Base-by-base conservation (phyloP, 2,888 invertebrate species). In the Diloba caeruleocephala region DNA sequence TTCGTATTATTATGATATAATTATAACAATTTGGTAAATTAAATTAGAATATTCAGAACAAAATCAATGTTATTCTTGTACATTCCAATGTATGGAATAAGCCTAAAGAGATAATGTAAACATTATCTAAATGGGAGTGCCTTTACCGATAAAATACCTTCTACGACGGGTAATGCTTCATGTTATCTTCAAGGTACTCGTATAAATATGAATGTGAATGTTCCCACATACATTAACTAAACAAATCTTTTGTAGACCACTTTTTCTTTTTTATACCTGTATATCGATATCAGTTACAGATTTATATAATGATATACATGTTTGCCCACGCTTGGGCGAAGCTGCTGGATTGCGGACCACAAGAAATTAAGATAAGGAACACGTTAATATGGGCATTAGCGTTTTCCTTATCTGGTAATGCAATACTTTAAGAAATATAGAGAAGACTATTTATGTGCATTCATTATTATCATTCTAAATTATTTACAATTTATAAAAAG, bases 181-280 rank as follows among this genome's bases (percentile, higher is more conserved):
- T 29, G 29, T 31, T 13, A n/a, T 46, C 10, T 14, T 44, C 32
- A 21, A 64, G 28, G n/a, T 36, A 64, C 7, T 14, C 32, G 19
- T 39, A 28, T 29, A 62, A 38, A 51, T 51, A 59, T 59, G 39
- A 12, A 51, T 59, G 17, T 5, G 59, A 58, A 50, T 59, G 28
- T 31, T 9, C 23, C 23, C 7, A 37, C 48, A 21, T 49, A 37
- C 25, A 13, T 21, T n/a, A 31, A 39, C n/a, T 28, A 13, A 31
- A 50, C 23, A 31, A 49, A 38, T 31, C 7, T 10, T 36, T 23
- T 29, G 23, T 6, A n/a, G 13, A 5, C 8, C n/a, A 28, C 23
- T n/a, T n/a, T n/a, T n/a, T n/a, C n/a, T n/a, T n/a, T n/a, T n/a
- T n/a, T n/a, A n/a, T n/a, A n/a, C n/a, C n/a, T n/a, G n/a, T n/a